These are phyloP conservation scores for Onychomys arenicola DNA, from an alignment of 2,797 vertebrate species.

Conservation along the genomic window DNA sequence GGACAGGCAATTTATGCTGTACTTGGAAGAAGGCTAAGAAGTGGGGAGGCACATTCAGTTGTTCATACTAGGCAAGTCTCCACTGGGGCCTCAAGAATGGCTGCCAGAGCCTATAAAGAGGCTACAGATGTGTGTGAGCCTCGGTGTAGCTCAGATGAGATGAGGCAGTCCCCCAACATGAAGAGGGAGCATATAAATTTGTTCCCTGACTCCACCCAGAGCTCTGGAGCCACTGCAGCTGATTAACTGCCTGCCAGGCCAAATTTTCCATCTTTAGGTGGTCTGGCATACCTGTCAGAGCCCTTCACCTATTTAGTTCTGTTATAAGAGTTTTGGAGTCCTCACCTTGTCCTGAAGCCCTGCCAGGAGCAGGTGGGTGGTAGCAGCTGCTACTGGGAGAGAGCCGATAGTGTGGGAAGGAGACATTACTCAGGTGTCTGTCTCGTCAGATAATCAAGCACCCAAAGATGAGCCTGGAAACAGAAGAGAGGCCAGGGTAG, in stretches of 20 bases:
- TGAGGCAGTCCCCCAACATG: too few species aligned
- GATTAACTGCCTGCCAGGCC: conserved; percentile 50
- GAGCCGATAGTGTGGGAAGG: neutral
- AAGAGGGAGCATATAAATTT: conserved; percentile 3
- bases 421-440: neutral
- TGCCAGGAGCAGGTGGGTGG: conserved; percentile 64
- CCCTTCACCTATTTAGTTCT: conserved; percentile 17
- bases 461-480: neutral
- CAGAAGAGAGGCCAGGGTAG: neutral
- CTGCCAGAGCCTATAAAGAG: conserved; percentile 57
- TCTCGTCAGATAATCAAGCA: neutral
- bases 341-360: conserved; percentile 54
- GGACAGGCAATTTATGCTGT: neutral
- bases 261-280: conserved; percentile 69
- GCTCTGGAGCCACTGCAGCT: neutral
- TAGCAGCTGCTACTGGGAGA: neutral
- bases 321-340: conserved; percentile 34
- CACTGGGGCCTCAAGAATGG: neutral
- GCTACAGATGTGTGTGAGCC: conserved; percentile 47
- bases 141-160: conserved; percentile 5
- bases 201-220: neutral
- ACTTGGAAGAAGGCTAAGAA: conserved; percentile 37
- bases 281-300: conserved; percentile 60
- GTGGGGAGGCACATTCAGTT: neutral
- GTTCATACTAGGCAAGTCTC: conserved; percentile 3